Percentiles rank a stretch among this genome's conserved stretches.
Conservation (phyloP, 2,888 invertebrate genomes). For the Philaethria dido region DNA sequence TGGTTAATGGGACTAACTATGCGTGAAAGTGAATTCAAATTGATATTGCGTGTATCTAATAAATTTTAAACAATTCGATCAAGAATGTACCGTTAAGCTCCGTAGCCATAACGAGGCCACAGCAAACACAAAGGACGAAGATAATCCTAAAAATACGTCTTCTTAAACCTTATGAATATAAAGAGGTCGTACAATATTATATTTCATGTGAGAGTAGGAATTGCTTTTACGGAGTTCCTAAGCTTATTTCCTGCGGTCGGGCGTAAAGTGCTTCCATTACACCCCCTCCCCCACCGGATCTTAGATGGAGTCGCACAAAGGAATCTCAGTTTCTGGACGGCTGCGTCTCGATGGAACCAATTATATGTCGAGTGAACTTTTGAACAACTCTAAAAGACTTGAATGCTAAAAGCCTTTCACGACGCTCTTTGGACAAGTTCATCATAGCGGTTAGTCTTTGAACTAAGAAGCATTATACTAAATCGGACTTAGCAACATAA, state of each 20-base stretch:
- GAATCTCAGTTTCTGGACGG: constrained; percentile 70
- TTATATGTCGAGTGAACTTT: constrained; percentile 51
- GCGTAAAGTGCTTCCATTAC: constrained; percentile 82
- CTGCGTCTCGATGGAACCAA: constrained; percentile 68
- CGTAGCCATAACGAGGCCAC: neutral
- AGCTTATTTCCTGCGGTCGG: constrained; percentile 82
- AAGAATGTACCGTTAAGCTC: neutral
- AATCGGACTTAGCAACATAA: neutral
- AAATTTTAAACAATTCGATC: neutral
- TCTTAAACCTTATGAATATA: constrained; percentile 80
- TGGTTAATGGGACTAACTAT: neutral
- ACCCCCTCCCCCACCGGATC: constrained; percentile 56
- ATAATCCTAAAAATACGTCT: constrained; percentile 61
- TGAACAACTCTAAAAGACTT: constrained; percentile 33
- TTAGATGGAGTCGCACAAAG: constrained; percentile 60
- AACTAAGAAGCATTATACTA: neutral
- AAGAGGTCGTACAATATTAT: constrained; percentile 78
- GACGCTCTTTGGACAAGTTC: constrained; percentile 22
- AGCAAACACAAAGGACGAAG: constrained; percentile 48
- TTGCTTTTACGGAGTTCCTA: constrained; percentile 83
- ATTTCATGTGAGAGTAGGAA: constrained; percentile 79
- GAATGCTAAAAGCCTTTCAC: constrained; percentile 37
- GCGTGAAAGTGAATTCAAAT: neutral
- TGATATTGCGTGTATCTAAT: neutral
- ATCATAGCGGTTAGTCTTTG: neutral